These are phyloP conservation scores for Propithecus coquereli DNA, from an alignment of 2,113 vertebrate genomes.

Conservation along the genomic window DNA sequence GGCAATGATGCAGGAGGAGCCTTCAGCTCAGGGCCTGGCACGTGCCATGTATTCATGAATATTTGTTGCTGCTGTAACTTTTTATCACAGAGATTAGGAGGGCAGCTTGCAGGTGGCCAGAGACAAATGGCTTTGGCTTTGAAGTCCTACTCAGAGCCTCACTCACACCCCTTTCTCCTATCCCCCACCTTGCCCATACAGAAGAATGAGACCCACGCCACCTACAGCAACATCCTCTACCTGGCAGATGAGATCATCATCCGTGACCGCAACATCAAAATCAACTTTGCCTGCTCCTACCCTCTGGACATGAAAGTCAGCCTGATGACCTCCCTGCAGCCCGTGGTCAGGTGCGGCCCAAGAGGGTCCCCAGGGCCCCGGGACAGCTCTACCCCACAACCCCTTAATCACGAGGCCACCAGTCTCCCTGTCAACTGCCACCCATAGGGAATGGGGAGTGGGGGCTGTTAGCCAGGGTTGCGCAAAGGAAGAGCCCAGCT, in stretches of 20 bases:
- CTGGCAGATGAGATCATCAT: slow-evolving; percentile 76
- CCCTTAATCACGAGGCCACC: background rate
- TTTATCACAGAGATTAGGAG: background rate
- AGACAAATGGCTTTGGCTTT: background rate
- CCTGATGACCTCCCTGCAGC: slow-evolving; percentile 71
- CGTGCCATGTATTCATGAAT: fast-evolving
- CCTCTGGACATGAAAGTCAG: slow-evolving; percentile 72
- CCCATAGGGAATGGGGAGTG: background rate
- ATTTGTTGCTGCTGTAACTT: background rate
- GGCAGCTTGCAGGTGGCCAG: background rate
- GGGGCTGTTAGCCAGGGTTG: background rate
- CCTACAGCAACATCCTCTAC: slow-evolving; percentile 74
- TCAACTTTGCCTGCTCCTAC: slow-evolving; percentile 74
- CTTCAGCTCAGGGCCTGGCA: background rate
- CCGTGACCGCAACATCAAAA: slow-evolving; percentile 75
- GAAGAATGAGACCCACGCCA: slow-evolving; percentile 74
- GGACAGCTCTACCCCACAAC: fast-evolving
- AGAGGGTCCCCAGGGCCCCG: background rate
- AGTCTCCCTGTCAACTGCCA: background rate
- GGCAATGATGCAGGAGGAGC: fast-evolving
- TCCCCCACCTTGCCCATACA: background rate
- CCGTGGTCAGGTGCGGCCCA: slow-evolving; percentile 67
- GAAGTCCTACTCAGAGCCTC: background rate
- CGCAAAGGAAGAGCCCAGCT: background rate
- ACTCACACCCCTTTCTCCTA: background rate